A percentile compares a stretch with the other conserved stretches of the same genome.
Conservation (phyloP, 2,797 vertebrate genomes). For the Poecilia wingei region DNA sequence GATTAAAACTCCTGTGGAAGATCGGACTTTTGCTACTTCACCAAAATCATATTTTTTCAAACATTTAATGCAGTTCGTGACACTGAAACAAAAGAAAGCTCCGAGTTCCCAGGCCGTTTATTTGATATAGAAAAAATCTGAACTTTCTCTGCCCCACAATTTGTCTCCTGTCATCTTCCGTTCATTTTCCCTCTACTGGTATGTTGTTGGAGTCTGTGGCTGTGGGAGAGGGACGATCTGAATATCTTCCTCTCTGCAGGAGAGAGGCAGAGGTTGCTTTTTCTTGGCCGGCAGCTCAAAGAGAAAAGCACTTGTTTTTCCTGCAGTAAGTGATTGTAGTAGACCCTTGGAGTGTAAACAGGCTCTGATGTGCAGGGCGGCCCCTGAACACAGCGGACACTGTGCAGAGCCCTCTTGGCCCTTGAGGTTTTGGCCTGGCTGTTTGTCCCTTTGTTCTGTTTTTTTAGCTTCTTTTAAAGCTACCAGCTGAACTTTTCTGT, state of each 20-base stretch:
- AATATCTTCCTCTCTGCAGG: slow-evolving; percentile 54
- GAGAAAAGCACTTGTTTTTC: slow-evolving; percentile 71
- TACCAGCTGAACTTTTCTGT: neutral
- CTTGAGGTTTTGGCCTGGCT: slow-evolving; percentile 63
- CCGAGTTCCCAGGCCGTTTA: slow-evolving; percentile 45
- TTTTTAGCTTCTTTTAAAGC: slow-evolving; percentile 42
- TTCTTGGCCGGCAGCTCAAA: slow-evolving; percentile 79
- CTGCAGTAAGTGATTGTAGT: slow-evolving; percentile 79
- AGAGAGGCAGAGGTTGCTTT: slow-evolving; percentile 70
- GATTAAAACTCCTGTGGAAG: slow-evolving; percentile 20
- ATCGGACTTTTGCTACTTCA: slow-evolving; percentile 31
- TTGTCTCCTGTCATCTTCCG: slow-evolving; percentile 59
- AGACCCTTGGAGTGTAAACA: slow-evolving; percentile 75
- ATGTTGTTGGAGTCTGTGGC: slow-evolving; percentile 61
- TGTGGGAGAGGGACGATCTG: slow-evolving; percentile 61
- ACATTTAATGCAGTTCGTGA: slow-evolving; percentile 13
- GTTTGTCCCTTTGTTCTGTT: slow-evolving; percentile 65
- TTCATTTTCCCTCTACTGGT: slow-evolving; percentile 50
- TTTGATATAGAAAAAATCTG: slow-evolving; percentile 54
- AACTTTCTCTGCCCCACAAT: slow-evolving; percentile 43
- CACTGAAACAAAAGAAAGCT: slow-evolving; percentile 26
- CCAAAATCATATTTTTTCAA: slow-evolving; percentile 11
- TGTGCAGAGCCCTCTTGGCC: slow-evolving; percentile 52
- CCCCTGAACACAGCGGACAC: slow-evolving; percentile 50
- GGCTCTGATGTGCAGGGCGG: slow-evolving; percentile 62